phyloP scores from a whole-genome alignment of 2,113 vertebrate species.

The Amphiprion percula region DNA sequence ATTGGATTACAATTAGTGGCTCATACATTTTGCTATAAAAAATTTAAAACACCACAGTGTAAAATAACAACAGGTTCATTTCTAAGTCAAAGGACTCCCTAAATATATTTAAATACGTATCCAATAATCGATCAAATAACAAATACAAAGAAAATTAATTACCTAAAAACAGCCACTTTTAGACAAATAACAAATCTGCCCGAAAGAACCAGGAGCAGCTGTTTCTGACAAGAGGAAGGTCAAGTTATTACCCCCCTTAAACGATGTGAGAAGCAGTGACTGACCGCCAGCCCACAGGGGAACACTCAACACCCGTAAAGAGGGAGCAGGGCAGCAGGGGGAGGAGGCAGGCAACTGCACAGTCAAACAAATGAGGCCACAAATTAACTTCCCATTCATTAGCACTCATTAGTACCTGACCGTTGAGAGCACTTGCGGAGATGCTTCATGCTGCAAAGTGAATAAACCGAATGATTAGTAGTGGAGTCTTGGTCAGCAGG shows the following conservation, averaged over 20 bases:
- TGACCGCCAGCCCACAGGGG: conserved; percentile 34
- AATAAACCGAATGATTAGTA: conserved; percentile 68
- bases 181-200: not conserved
- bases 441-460: conserved; percentile 43
- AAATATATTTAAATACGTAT: too few species aligned
- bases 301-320: conserved; percentile 34
- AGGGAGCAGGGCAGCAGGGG: conserved; percentile 4
- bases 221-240: conserved; percentile 60
- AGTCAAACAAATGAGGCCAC: conserved; percentile 57
- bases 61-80: too few species aligned
- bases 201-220: conserved; percentile 41
- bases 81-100: too few species aligned
- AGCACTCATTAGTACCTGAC: conserved; percentile 72
- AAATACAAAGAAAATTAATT: not conserved
- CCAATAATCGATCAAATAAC: too few species aligned
- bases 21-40: too few species aligned
- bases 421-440: conserved; percentile 59
- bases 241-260: conserved; percentile 59
- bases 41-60: too few species aligned
- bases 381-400: conserved; percentile 73
- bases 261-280: conserved; percentile 29
- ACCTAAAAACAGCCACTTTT: not conserved
- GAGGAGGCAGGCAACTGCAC: conserved; percentile 34
- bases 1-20: too few species aligned
- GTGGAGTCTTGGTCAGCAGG: conserved; percentile 51